Percentiles rank a stretch among this genome's conserved stretches.
phyloP scores from a whole-genome alignment of 2,113 vertebrate genomes.

The Brachirus orientalis region DNA sequence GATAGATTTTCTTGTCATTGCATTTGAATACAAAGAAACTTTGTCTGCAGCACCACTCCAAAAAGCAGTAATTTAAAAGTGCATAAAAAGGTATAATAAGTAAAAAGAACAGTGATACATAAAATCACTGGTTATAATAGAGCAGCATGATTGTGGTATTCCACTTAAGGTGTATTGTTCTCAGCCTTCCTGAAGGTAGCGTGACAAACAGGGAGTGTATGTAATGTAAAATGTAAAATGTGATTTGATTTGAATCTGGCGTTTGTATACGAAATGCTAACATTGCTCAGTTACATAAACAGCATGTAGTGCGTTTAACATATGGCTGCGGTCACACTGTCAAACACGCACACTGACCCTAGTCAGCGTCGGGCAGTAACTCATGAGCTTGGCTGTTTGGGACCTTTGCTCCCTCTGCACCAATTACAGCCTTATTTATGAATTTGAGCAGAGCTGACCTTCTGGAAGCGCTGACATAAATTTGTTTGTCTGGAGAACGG shows the following conservation, averaged over 20 bases:
- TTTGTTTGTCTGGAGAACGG: slow-evolving; percentile 72
- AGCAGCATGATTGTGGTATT: too few relatives aligned
- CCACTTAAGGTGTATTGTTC: too few relatives aligned
- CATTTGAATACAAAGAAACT: too few relatives aligned
- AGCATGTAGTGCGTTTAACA: slow-evolving; percentile 37
- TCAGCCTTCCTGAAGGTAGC: too few relatives aligned
- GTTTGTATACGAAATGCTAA: slow-evolving; percentile 26
- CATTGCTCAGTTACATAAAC: slow-evolving; percentile 43
- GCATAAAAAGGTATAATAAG: too few relatives aligned
- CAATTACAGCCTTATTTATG: slow-evolving; percentile 80
- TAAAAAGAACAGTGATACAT: too few relatives aligned
- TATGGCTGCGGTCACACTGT: slow-evolving; percentile 29
- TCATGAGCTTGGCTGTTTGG: slow-evolving; percentile 39
- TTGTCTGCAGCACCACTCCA: too few relatives aligned
- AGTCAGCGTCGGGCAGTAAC: slow-evolving; percentile 59
- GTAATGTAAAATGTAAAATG: too few relatives aligned
- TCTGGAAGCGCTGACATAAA: slow-evolving; percentile 70
- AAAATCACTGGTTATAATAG: too few relatives aligned
- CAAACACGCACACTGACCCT: slow-evolving; percentile 30
- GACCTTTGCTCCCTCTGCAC: slow-evolving; percentile 56
- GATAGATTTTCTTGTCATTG: too few relatives aligned
- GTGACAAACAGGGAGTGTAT: too few relatives aligned
- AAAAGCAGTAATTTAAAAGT: too few relatives aligned
- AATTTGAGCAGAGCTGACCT: slow-evolving; percentile 77
- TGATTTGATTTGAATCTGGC: background rate